A percentile compares a stretch with the other conserved stretches of the same genome.
phyloP scores from a whole-genome alignment of 2,113 vertebrate genomes.

The Rhabdornis inornatus region DNA sequence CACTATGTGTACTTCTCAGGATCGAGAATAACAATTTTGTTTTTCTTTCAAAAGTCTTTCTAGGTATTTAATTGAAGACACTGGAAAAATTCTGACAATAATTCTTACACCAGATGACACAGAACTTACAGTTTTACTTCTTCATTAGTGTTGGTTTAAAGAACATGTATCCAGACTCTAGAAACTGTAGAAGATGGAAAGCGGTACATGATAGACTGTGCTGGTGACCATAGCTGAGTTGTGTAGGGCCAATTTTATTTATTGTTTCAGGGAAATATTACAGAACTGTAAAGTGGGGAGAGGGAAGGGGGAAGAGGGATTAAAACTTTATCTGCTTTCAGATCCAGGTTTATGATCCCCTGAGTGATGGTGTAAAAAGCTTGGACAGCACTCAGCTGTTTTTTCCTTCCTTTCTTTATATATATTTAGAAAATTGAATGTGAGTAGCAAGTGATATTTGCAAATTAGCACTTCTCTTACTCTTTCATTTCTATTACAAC shows the following conservation, averaged over 20 bases:
- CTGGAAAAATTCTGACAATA: not conserved
- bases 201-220: not conserved
- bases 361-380: not conserved
- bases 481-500: not conserved
- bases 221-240: not conserved
- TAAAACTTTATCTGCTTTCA: not conserved
- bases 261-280: not conserved
- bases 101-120: not conserved
- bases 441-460: not conserved
- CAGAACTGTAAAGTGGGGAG: not conserved
- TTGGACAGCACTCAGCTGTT: not conserved
- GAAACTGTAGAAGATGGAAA: not conserved
- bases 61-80: not conserved
- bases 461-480: not conserved
- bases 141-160: not conserved
- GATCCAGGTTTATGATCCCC: not conserved
- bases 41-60: not conserved
- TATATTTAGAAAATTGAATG: not conserved
- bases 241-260: not conserved
- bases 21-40: not conserved
- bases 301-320: fast-evolving
- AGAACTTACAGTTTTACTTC: not conserved
- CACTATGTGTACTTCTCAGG: not conserved
- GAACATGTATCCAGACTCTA: not conserved
- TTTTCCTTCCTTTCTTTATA: not conserved